These are phyloP conservation scores for Penaeus japonicus DNA, from an alignment of 1,140 invertebrate genomes.

Conservation along the genomic window DNA sequence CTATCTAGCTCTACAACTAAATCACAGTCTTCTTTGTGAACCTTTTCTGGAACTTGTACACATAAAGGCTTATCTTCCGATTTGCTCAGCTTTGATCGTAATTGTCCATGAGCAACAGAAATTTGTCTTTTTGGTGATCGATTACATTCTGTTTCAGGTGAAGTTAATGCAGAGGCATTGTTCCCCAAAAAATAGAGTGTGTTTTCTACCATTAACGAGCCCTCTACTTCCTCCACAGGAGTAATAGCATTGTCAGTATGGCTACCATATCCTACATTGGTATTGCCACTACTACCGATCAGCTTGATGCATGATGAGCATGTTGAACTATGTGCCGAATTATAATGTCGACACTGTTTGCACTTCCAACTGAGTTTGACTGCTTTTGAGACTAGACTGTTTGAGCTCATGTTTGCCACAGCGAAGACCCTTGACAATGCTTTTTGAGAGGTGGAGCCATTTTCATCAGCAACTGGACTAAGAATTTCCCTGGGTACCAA, in stretches of 20 bases:
- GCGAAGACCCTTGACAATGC: slow-evolving; percentile 36
- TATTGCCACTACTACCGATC: slow-evolving; percentile 25
- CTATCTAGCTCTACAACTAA: slow-evolving; percentile 31
- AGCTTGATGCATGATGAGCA: slow-evolving; percentile 51
- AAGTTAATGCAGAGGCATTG: slow-evolving; percentile 30
- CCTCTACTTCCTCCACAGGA: slow-evolving; percentile 47
- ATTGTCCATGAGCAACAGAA: slow-evolving; percentile 11
- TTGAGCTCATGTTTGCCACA: slow-evolving; percentile 49
- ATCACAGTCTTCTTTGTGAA: not conserved
- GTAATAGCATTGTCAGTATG: slow-evolving; percentile 29
- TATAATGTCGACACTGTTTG: slow-evolving; percentile 47
- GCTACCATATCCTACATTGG: not conserved
- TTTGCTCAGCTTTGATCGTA: slow-evolving; percentile 40
- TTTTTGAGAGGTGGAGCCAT: slow-evolving; percentile 46
- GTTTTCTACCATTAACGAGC: slow-evolving; percentile 47
- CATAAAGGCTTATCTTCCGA: slow-evolving; percentile 32
- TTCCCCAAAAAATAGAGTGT: slow-evolving; percentile 47
- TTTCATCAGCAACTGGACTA: slow-evolving; percentile 38
- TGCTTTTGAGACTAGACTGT: slow-evolving; percentile 33
- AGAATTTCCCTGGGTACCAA: slow-evolving; percentile 46
- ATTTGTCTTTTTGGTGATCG: slow-evolving; percentile 47
- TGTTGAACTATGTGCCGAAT: slow-evolving; percentile 48
- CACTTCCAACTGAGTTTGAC: slow-evolving; percentile 53
- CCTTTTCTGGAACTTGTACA: not conserved
- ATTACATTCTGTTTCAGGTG: slow-evolving; percentile 39